Evolutionary conservation across 2,113 vertebrate species (phyloP).

Genomic region (Cercocebus atys): DNA sequence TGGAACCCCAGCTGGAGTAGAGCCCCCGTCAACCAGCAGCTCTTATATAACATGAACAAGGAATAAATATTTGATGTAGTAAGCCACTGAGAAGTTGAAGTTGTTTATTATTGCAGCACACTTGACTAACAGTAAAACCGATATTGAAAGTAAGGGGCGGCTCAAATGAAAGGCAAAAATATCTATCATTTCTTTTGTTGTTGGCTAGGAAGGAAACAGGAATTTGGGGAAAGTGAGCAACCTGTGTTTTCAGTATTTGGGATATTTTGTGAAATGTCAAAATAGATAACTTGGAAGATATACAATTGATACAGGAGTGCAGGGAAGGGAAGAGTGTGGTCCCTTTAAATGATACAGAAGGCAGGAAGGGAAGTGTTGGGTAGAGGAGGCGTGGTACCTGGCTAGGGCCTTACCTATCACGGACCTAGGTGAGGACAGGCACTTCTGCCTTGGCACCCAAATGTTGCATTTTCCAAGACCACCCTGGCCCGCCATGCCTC

Average conservation of each 20-base stretch:
- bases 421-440: no score
- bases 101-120: background rate
- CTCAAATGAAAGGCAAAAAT: background rate
- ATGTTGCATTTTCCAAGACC: no score
- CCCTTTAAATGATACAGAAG: no score
- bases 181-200: background rate
- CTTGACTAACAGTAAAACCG: background rate
- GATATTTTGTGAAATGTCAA: background rate
- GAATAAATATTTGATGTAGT: background rate
- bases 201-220: background rate
- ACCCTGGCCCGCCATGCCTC: no score
- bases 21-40: background rate
- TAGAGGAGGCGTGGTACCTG: no score
- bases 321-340: no score
- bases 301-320: no score
- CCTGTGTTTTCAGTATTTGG: background rate
- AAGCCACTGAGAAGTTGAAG: background rate
- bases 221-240: background rate
- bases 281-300: background rate
- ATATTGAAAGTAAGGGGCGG: background rate
- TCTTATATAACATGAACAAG: background rate
- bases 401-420: no score
- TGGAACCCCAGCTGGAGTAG: background rate
- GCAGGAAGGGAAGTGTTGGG: no score
- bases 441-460: no score